A percentile compares a stretch with the other conserved stretches of the same genome.
Evolutionary conservation across 1,140 invertebrate species (phyloP).

Genomic region (Drosophila takahashii): DNA sequence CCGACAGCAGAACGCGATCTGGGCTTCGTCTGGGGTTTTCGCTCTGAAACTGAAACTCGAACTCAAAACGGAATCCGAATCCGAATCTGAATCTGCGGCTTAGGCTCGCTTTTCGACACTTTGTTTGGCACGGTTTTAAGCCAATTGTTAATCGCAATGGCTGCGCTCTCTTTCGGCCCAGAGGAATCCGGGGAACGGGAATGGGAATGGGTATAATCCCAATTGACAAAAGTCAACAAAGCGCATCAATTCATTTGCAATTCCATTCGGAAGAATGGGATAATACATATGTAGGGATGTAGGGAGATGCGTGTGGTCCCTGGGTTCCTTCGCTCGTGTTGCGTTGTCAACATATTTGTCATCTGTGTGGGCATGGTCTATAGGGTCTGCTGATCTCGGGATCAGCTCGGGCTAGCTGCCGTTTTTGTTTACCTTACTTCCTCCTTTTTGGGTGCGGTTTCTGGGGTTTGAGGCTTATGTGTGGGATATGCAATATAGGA

Average conservation of each 20-base stretch:
- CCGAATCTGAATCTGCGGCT: conserved; percentile 45
- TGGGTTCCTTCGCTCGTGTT: conserved; percentile 35
- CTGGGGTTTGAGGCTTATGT: conserved; percentile 2
- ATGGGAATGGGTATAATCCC: conserved; percentile 60
- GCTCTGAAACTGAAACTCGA: not conserved
- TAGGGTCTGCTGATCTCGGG: conserved; percentile 32
- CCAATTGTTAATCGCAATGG: conserved; percentile 69
- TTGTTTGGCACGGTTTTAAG: conserved; percentile 79
- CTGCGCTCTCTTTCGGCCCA: not conserved
- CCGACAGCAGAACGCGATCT: conserved; percentile 39
- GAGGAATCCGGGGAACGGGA: not conserved
- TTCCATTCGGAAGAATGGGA: conserved; percentile 26
- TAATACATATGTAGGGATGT: not conserved
- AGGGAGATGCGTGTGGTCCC: not conserved
- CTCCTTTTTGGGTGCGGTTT: not conserved
- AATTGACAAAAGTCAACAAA: conserved; percentile 82
- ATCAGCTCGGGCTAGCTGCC: conserved; percentile 5
- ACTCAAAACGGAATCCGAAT: conserved; percentile 41
- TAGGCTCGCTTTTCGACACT: conserved; percentile 81
- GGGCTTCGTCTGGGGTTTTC: conserved; percentile 19
- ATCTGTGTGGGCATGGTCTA: conserved; percentile 9
- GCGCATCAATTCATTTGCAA: conserved; percentile 81
- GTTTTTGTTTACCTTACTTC: conserved; percentile 11
- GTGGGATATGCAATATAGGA: not conserved
- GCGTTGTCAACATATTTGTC: conserved; percentile 59